Conservation (phyloP, 92 coral and sea anemone genomes). For the Epizoanthus illoricatus region DNA sequence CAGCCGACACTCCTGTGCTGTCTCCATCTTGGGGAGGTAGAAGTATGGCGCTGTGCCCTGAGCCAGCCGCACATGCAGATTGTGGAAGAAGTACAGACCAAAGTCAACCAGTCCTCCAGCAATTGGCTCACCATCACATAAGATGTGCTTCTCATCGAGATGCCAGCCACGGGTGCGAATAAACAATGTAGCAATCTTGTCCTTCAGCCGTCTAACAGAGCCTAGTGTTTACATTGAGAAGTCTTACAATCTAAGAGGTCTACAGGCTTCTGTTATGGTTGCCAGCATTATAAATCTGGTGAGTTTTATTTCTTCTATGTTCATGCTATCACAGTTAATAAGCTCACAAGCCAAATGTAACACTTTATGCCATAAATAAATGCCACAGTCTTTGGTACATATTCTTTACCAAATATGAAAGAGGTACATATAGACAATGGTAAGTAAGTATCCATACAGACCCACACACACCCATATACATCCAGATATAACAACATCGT, state of each 20-base stretch:
- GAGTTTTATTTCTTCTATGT: not conserved
- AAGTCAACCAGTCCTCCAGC: constrained; percentile 97
- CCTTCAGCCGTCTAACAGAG: constrained; percentile 85
- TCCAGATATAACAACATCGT: no score
- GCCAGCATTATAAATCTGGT: not conserved
- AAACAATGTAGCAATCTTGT: constrained; percentile 81
- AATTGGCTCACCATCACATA: constrained; percentile 91
- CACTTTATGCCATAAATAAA: no score
- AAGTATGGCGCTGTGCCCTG: constrained; percentile 91
- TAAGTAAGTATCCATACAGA: no score
- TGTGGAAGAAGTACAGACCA: constrained; percentile 97
- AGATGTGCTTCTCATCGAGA: constrained; percentile 91
- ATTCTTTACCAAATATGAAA: no score
- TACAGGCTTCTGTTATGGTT: not conserved
- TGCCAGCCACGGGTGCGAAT: constrained; percentile 97
- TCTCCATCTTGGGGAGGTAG: constrained; percentile 98
- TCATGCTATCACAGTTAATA: no score
- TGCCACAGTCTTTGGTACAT: no score
- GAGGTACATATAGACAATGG: no score
- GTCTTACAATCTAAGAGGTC: not conserved
- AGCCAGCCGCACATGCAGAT: constrained; percentile 72
- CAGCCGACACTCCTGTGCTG: constrained; percentile 85
- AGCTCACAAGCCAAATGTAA: no score
- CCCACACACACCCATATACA: no score
- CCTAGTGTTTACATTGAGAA: constrained; percentile 46